A percentile compares a stretch with the other conserved stretches of the same genome.
Evolutionary conservation across 2,888 invertebrate genomes (phyloP).

Genomic region (Leistus spinibarbis): DNA sequence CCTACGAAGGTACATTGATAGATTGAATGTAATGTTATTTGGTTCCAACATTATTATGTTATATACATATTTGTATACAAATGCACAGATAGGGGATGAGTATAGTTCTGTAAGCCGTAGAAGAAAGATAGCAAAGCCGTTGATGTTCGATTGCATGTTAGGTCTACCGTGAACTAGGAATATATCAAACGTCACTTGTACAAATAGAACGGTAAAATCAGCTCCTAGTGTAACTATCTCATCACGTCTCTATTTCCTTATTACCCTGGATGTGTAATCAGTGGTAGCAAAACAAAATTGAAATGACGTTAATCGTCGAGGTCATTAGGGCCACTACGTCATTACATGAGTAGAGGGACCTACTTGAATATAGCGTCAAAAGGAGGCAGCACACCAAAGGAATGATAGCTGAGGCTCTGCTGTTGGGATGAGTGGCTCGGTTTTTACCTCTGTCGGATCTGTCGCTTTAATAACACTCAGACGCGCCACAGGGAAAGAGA

Average conservation of each 20-base stretch:
- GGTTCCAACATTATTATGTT: background rate
- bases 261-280: constrained; percentile 18
- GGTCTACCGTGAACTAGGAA: constrained; percentile 22
- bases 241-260: constrained; percentile 9
- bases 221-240: background rate
- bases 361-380: constrained; percentile 12
- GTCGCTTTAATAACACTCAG: constrained; percentile 8
- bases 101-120: too few species aligned
- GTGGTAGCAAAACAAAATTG: constrained; percentile 37
- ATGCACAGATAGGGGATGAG: background rate
- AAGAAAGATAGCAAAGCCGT: too few species aligned
- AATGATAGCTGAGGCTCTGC: background rate
- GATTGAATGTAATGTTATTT: background rate
- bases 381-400: too few species aligned
- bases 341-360: constrained; percentile 9
- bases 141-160: too few species aligned
- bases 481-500: background rate
- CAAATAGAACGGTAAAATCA: constrained; percentile 28
- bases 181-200: constrained; percentile 33
- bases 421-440: background rate
- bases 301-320: constrained; percentile 36
- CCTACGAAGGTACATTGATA: background rate
- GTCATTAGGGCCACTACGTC: constrained; percentile 32
- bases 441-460: constrained; percentile 4
- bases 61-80: background rate